Evolutionary conservation across 2,113 vertebrate species (phyloP), one percentile per base, ranked within the genome.

Genomic region (Artemisiospiza belli): DNA sequence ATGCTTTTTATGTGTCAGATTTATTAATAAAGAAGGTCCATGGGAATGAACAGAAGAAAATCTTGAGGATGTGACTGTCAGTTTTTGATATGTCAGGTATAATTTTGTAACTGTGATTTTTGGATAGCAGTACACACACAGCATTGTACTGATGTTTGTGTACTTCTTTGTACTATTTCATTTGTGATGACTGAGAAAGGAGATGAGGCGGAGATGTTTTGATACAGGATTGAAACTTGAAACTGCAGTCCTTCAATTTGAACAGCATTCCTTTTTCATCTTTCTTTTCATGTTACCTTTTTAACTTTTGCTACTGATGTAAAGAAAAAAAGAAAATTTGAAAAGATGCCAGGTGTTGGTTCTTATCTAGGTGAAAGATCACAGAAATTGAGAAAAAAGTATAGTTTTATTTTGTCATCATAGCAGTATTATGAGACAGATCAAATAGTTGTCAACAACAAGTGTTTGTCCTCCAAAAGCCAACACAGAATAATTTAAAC

Each of bases 21-120:
- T 99, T 99, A 99, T 99, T 99, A 99, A 99, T 99, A 99, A 99
- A 98, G 98, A 98, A 99, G 98, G 98, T 98, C 98, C 97, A 97
- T 95, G 98, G 99, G 98, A 99, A 98, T 9, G 96, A 98, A 97
- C 95, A 96, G 97, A 95, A 97, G 96, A 98, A 96, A 98, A 98
- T 98, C 98, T 97, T 97, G 96, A 97, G 95, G 96, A 98, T 97
- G 98, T 97, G 97, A 98, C 98, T 98, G 98, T 98, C 96, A 95
- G 97, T 95, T 98, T 99, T 99, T 99, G 98, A 99, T 98, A 99
- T 99, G 99, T 99, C 99, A 99, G 98, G 98, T 99, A 98, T 97
- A 98, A 99, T 99, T 99, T 99, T 97, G 98, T 97, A 97, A 96
- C 98, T 99, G 97, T 99, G 99, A 99, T 99, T 99, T 99, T 98